Base-by-base conservation (phyloP, 2,113 vertebrate genomes). In the Copsychus sechellarum region DNA sequence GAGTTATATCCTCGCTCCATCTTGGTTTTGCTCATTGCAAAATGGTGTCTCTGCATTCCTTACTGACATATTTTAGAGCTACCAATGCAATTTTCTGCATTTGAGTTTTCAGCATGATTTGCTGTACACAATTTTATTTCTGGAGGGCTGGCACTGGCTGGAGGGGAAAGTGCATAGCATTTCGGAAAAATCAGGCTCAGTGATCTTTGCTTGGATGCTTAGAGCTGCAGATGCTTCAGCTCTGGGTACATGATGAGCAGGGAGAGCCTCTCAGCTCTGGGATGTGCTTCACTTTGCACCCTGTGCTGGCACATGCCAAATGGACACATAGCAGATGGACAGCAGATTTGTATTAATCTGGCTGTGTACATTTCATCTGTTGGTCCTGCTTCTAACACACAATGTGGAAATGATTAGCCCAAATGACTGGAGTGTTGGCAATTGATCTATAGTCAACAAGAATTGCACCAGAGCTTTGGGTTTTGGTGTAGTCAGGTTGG, bases 1-100 rank as follows among this genome's bases (percentile, higher is more conserved):
- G 91, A 95, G 62, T 93, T 92, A 95, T 50, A 43, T 2, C 33
- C 28, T 76, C 5, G 9, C 48, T 87, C 61, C 78, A 28, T 60
- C 65, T 76, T 47, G 19, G 5, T 76, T 93, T 76, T 79, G n/a
- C 48, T 91, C 31, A 33, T 34, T 85, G 54, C 61, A 57, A 72
- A 38, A 65, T 69, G 61, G 53, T 88, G 21, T 33, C 29, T 60
- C 67, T 74, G 45, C n/a, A 29, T 43, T 33, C 22, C 34, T 36
- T 67, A 18, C 11, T 43, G 38, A 26, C 7, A 5, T 28, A 28
- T 64, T 88, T 81, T 66, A 48, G 28, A 79, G 53, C 20, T 67
- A 25, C 20, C 2, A 2, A 36, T 34, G 15, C 31, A 71, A 40
- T 34, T 56, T 84, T 20, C 64, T 56, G 24, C 60, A 5, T n/a